These are phyloP conservation scores for Nannoperca australis DNA, from an alignment of 2,797 vertebrate species.

Conservation along the genomic window DNA sequence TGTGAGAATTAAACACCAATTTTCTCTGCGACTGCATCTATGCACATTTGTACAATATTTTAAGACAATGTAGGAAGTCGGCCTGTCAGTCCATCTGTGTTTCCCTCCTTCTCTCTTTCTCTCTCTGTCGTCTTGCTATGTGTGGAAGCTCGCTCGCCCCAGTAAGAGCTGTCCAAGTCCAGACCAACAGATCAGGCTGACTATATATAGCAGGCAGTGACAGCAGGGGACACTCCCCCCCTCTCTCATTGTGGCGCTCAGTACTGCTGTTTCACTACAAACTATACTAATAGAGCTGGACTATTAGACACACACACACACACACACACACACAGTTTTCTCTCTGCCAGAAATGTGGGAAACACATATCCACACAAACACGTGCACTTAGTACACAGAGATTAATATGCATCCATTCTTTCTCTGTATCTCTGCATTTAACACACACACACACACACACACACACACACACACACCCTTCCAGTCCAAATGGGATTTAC, in stretches of 20 bases:
- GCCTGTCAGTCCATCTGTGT: conserved; percentile 54
- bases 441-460: conserved; percentile 21
- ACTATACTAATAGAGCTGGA: conserved; percentile 48
- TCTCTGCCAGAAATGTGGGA: conserved; percentile 48
- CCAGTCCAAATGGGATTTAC: conserved; percentile 73
- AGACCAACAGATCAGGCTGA: conserved; percentile 73
- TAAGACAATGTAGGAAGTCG: conserved; percentile 47
- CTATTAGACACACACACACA: conserved; percentile 27
- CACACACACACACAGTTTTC: neutral
- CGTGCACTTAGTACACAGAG: conserved; percentile 26
- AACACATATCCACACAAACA: conserved; percentile 37
- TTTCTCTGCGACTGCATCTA: conserved; percentile 10
- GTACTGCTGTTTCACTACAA: conserved; percentile 56
- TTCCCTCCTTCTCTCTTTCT: conserved; percentile 34
- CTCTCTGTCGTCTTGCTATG: conserved; percentile 55
- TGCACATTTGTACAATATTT: conserved; percentile 44
- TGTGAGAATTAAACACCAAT: neutral
- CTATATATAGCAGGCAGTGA: conserved; percentile 82
- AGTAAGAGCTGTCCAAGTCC: conserved; percentile 73
- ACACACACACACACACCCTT: conserved; percentile 22
- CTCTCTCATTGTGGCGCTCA: conserved; percentile 46
- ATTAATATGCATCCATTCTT: conserved; percentile 52
- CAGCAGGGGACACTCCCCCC: conserved; percentile 69
- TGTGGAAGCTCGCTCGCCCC: conserved; percentile 54
- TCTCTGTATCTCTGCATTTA: conserved; percentile 20